A percentile compares a stretch with the other conserved stretches of the same genome.
phyloP scores from a whole-genome alignment of 2,888 invertebrate species.

The Arctia plantaginis region DNA sequence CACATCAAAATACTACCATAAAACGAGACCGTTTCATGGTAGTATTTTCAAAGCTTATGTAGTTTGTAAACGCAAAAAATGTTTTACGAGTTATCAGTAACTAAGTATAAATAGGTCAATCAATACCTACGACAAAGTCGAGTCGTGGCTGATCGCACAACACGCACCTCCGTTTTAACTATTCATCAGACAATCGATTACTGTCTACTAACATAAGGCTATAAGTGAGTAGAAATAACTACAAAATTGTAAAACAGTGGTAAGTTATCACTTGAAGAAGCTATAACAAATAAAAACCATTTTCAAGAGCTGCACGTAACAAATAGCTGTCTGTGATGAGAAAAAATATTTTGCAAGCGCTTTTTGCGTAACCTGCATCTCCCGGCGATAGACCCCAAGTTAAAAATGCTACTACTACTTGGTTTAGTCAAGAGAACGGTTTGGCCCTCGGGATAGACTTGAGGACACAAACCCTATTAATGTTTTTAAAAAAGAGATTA shows the following conservation, averaged over 20 bases:
- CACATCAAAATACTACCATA: background rate
- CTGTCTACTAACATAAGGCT: slow-evolving; percentile 32
- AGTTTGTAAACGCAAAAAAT: background rate
- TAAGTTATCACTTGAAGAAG: background rate
- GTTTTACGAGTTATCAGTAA: slow-evolving; percentile 40
- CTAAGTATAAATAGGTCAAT: slow-evolving; percentile 76
- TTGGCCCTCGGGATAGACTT: background rate
- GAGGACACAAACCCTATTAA: too few species aligned
- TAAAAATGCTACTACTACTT: background rate
- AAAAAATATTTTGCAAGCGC: too few species aligned
- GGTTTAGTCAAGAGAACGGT: too few species aligned
- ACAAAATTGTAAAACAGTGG: slow-evolving; percentile 11
- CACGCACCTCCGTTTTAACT: slow-evolving; percentile 62
- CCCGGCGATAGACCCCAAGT: background rate
- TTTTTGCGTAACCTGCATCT: too few species aligned
- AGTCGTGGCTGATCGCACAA: slow-evolving; percentile 56
- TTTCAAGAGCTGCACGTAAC: background rate
- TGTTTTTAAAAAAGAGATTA: too few species aligned
- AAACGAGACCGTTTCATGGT: background rate
- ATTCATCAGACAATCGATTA: slow-evolving; percentile 58
- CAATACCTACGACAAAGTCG: slow-evolving; percentile 68
- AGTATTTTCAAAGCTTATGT: background rate
- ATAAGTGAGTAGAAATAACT: slow-evolving; percentile 16
- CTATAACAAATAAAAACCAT: background rate
- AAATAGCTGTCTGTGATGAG: background rate